These are phyloP conservation scores for Hemichromis elongatus DNA, from an alignment of 2,113 vertebrate species.

Conservation along the genomic window DNA sequence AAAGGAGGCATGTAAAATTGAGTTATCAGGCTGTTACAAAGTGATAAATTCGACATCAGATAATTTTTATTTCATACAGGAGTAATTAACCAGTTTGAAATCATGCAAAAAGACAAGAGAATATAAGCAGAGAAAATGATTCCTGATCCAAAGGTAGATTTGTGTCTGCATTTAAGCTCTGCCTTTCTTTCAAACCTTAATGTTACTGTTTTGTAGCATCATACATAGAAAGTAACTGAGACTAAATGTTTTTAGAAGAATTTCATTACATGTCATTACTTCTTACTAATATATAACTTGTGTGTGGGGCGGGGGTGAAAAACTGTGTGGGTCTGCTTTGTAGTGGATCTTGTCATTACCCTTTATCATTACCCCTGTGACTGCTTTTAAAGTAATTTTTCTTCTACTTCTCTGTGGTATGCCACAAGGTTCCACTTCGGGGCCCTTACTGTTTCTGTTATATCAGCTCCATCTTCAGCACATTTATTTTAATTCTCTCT, in stretches of 20 bases:
- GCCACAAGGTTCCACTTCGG: background rate
- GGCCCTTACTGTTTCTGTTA: too few species aligned
- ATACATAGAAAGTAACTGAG: background rate
- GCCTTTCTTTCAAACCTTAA: background rate
- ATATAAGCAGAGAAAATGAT: background rate
- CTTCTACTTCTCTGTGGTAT: background rate
- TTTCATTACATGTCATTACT: background rate
- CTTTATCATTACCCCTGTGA: background rate
- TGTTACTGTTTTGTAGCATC: background rate
- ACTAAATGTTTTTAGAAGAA: background rate
- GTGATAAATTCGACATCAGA: conserved; percentile 30
- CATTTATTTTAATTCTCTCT: too few species aligned
- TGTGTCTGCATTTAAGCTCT: background rate
- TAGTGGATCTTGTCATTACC: too few species aligned
- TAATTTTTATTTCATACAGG: conserved; percentile 13
- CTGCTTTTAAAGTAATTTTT: background rate
- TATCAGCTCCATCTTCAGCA: too few species aligned
- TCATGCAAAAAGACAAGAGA: background rate
- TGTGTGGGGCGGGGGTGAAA: too few species aligned
- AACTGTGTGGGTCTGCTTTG: too few species aligned
- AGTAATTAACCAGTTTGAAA: conserved; percentile 10
- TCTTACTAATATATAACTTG: too few species aligned
- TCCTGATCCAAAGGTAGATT: background rate
- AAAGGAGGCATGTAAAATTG: conserved; percentile 43
- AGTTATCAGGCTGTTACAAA: conserved; percentile 26